Conservation (phyloP, 2,113 vertebrate genomes). For the Barnardius zonarius region DNA sequence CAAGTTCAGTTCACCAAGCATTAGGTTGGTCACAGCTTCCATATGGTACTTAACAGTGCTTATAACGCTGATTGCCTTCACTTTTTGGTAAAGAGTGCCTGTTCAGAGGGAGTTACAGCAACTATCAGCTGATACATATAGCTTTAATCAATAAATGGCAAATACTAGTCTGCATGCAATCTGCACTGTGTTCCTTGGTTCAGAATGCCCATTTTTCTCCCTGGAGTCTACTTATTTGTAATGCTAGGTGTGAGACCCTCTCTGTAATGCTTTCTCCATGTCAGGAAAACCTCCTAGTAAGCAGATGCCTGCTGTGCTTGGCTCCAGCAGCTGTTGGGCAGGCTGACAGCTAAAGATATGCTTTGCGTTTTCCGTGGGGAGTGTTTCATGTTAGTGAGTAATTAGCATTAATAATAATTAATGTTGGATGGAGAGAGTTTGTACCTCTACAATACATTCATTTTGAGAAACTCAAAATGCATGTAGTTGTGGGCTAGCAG, state of each 20-base stretch:
- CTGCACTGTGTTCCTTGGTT: background rate
- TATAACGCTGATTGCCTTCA: background rate
- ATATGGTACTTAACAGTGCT: background rate
- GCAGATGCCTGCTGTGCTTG: background rate
- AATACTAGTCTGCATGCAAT: background rate
- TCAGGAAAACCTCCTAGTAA: background rate
- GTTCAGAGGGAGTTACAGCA: background rate
- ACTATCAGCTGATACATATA: background rate
- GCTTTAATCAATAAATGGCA: background rate
- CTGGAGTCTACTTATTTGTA: background rate
- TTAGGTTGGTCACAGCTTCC: background rate
- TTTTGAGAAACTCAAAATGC: background rate
- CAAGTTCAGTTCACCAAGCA: background rate
- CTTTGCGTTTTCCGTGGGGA: background rate
- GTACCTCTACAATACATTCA: background rate
- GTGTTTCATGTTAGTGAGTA: background rate
- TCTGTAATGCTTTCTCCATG: background rate
- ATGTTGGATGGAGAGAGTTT: background rate
- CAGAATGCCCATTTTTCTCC: background rate
- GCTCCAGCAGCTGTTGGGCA: constrained; percentile 12
- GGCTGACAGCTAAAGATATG: background rate
- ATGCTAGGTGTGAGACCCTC: background rate
- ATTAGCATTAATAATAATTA: constrained; percentile 33
- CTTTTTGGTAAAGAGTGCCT: background rate
- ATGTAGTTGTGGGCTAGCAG: background rate